Conservation (phyloP, 2,113 vertebrate species). For the Phylloscopus trochiloides region DNA sequence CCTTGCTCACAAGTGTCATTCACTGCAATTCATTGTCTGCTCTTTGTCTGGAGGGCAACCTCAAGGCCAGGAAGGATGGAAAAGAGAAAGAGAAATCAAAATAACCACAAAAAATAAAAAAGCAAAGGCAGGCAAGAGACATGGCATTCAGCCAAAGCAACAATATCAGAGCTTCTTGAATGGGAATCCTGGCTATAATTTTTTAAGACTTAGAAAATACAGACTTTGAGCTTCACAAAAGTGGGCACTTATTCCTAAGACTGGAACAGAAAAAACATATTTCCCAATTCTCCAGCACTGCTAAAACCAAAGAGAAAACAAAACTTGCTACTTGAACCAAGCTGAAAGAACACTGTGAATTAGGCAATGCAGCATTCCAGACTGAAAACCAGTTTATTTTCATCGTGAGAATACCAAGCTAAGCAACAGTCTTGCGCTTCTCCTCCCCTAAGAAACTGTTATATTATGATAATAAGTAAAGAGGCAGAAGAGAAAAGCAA, state of each 20-base stretch:
- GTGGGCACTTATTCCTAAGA: background rate
- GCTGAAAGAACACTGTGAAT: background rate
- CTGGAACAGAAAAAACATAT: background rate
- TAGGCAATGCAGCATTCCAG: background rate
- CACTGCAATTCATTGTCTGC: background rate
- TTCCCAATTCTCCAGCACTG: background rate
- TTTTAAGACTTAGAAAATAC: background rate
- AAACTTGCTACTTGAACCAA: background rate
- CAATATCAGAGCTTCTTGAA: background rate
- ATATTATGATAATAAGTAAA: background rate
- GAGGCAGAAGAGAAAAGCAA: background rate
- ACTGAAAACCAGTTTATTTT: background rate
- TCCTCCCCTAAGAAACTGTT: background rate
- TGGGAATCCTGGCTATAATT: background rate
- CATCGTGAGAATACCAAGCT: background rate
- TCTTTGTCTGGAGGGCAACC: constrained; percentile 36
- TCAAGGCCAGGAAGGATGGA: background rate
- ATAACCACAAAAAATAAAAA: background rate
- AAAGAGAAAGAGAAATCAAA: background rate
- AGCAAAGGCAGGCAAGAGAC: background rate
- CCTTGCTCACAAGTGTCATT: constrained; percentile 2
- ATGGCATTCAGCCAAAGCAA: background rate
- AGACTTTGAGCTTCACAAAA: background rate
- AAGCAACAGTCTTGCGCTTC: background rate
- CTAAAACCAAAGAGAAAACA: background rate